Base-by-base conservation (phyloP, 2,113 vertebrate genomes). In the Gobius niger region DNA sequence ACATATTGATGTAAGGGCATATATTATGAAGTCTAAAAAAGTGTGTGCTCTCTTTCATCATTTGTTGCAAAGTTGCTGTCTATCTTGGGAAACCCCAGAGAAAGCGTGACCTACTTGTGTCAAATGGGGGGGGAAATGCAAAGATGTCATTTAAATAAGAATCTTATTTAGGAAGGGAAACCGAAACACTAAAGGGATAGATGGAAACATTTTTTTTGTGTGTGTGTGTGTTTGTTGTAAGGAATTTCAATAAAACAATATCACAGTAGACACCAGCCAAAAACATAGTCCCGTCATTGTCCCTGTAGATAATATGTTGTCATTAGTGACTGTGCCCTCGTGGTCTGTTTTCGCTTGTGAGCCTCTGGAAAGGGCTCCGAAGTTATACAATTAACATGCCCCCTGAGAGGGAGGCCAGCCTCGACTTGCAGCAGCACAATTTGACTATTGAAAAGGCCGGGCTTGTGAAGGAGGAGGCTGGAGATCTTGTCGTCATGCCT, bases 401-500 rank as follows among this genome's bases (percentile, higher is more conserved):
- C 83, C 82, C 84, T 71, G 67, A 87, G 83, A 82, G 14, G 75
- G 66, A 86, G 85, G 83, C 86, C 78, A 82, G 87, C 80, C 77
- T 73, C 54, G 8, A 87, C 86, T 85, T 88, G 88, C 80, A 85
- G 63, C 68, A 68, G 72, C 78, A 77, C 82, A 87, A 85, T 87
- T 86, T 89, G 80, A 70, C 81, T 81, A 73, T 85, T 89, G 80
- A 87, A 82, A 84, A 83, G 80, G 63, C 42, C 62, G 85, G 47
- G 75, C 68, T 66, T 77, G 69, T 70, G 76, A 83, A 85, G 77
- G 82, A 88, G 87, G 87, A 85, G 82, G 84, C 78, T 51, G 46
- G 78, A 78, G 78, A 81, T 89, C 83, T 81, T 90, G 90, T 90
- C 86, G 88, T 84, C 78, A 78, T 81, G 86, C 89, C 86, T 84